A percentile compares a stretch with the other conserved stretches of the same genome.
Evolutionary conservation across 2,888 invertebrate genomes (phyloP).

Genomic region (Keiferia lycopersicella): DNA sequence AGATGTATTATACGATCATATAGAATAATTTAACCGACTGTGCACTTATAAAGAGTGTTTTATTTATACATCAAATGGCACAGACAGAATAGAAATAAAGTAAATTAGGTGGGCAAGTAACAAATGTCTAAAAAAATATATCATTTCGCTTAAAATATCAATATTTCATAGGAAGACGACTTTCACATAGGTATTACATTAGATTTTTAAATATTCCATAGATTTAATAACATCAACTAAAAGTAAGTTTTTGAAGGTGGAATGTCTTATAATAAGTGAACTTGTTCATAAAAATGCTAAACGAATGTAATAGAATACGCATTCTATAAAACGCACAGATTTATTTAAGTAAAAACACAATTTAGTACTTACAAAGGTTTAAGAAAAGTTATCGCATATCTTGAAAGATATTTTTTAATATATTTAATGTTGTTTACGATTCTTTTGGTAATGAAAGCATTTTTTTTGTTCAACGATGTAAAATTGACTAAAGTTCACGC

Average conservation of each 20-base stretch:
- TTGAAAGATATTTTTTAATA: neutral
- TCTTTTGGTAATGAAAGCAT: no score
- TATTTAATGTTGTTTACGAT: neutral
- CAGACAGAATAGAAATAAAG: conserved; percentile 47
- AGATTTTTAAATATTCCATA: neutral
- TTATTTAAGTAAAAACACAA: neutral
- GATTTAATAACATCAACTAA: conserved; percentile 19
- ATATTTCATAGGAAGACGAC: conserved; percentile 57
- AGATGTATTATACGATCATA: conserved; percentile 5
- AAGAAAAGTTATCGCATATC: neutral
- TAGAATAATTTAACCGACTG: conserved; percentile 25
- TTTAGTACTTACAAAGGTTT: no score
- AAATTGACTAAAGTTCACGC: no score
- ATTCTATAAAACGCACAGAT: neutral
- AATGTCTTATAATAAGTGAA: conserved; percentile 26
- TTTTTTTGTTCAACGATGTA: no score
- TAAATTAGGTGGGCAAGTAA: conserved; percentile 59
- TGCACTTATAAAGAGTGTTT: conserved; percentile 11
- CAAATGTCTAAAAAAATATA: conserved; percentile 41
- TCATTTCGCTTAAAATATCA: conserved; percentile 42
- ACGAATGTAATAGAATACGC: conserved; percentile 7
- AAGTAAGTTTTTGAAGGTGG: conserved; percentile 16
- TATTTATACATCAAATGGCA: conserved; percentile 52
- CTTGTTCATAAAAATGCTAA: conserved; percentile 23
- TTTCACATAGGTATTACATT: conserved; percentile 34